Base-by-base conservation (phyloP, 2,888 invertebrate genomes). In the Cheiracanthium punctorium region DNA sequence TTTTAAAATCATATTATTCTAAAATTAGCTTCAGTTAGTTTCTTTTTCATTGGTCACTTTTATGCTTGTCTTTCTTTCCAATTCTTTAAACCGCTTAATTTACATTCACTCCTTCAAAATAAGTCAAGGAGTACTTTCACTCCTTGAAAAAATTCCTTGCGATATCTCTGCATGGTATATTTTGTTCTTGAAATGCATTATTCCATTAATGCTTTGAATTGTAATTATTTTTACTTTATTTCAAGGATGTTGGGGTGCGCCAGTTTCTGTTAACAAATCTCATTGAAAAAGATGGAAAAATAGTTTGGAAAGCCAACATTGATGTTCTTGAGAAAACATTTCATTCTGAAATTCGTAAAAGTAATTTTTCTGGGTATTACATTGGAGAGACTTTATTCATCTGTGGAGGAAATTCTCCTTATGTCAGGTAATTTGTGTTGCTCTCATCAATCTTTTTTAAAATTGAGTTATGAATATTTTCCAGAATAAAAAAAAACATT, bases 241-340 rank as follows among this genome's bases (percentile, higher is more conserved):
- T 90, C 65, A 89, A 93, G 91, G 92, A 92, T 77, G 85, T 89
- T 24, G 84, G 89, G 0, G 90, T 93, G 28, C 91, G 93, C 17
- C 92, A 96, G 91, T 98, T 98, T 91, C 92, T 98, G 28, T 93
- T 98, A 84, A 95, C 96, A 32, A 98, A 98, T 92, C 92, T 98
- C 75, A 94, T 95, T 90, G 93, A 93, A 14, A 93, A 94, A 88
- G 92, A 93, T 74, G 94, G 94, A 7, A 92, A 93, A 43, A 95
- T 94, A 89, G 93, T 93, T 37, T 98, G 97, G 97, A 93, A 95
- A 88, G 93, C 96, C 1, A 98, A 98, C 92, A 93, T 98, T 76
- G 93, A 94, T 79, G 94, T 94, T 1, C 92, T 98, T 70, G 93
- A 91, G 58, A 89, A 94, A 8, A 95, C 95, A 90, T 95, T 96